Conservation (phyloP, 1,140 invertebrate genomes). For the Dendroctonus valens region DNA sequence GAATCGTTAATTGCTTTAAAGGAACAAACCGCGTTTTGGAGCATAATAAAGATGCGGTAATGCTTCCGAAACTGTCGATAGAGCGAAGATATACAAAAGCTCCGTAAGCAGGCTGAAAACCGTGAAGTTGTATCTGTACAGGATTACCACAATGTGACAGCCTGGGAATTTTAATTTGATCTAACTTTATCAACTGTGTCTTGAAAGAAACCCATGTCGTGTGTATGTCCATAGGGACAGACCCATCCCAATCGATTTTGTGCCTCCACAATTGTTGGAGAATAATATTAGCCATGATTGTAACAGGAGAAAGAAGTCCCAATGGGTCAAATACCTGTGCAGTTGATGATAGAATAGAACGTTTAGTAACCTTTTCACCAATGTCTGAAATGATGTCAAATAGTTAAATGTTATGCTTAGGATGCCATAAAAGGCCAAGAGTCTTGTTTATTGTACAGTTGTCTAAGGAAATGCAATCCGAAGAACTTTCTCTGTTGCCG, state of each 20-base stretch:
- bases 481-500: not conserved
- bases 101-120: slow-evolving; percentile 25
- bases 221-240: not conserved
- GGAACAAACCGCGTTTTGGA: slow-evolving; percentile 40
- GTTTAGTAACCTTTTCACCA: slow-evolving; percentile 38
- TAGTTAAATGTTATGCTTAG: slow-evolving; percentile 1
- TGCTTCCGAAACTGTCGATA: slow-evolving; percentile 29
- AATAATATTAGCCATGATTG: slow-evolving; percentile 42
- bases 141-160: slow-evolving; percentile 11
- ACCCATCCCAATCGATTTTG: slow-evolving; percentile 17
- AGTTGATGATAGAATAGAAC: slow-evolving; percentile 40
- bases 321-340: slow-evolving; percentile 42
- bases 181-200: too few species aligned
- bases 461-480: not conserved
- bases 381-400: slow-evolving; percentile 11
- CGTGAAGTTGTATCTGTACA: slow-evolving; percentile 21
- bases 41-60: slow-evolving; percentile 23
- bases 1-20: slow-evolving; percentile 36
- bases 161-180: slow-evolving; percentile 13
- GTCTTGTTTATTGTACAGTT: not conserved
- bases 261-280: slow-evolving; percentile 44
- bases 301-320: slow-evolving; percentile 42
- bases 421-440: slow-evolving; percentile 4
- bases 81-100: slow-evolving; percentile 26
- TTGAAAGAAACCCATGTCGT: too few species aligned